Percentiles rank a stretch among this genome's conserved stretches.
Evolutionary conservation across 2,797 vertebrate species (phyloP).

Genomic region (Petrocephalus sullivani): DNA sequence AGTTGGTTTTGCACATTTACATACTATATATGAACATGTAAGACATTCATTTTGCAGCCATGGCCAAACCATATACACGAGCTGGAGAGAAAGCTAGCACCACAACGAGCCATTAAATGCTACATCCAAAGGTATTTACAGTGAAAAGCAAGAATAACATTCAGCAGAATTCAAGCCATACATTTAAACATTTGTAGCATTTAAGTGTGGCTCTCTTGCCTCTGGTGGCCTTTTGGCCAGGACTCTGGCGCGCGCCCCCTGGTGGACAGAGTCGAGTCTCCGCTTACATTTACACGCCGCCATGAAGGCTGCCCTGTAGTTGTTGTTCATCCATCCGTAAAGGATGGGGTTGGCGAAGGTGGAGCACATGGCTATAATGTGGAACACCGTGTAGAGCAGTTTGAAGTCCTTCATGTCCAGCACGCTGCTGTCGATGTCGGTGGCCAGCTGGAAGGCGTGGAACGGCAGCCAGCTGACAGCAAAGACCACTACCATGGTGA

Average conservation of each 20-base stretch:
- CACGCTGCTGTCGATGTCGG: constrained; percentile 79
- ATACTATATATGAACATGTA: not conserved
- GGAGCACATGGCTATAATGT: constrained; percentile 90
- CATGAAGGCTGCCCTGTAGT: constrained; percentile 85
- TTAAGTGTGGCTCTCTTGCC: constrained; percentile 34
- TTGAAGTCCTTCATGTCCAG: constrained; percentile 82
- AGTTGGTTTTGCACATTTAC: not conserved
- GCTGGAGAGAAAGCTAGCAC: not conserved
- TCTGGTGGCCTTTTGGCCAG: constrained; percentile 52
- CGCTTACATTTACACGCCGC: constrained; percentile 79
- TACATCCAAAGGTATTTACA: not conserved
- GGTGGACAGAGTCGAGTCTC: constrained; percentile 63
- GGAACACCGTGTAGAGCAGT: constrained; percentile 86
- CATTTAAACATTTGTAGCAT: constrained; percentile 59
- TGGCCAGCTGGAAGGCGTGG: constrained; percentile 88
- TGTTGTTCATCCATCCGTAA: constrained; percentile 97
- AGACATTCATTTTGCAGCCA: not conserved
- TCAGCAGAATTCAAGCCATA: not conserved
- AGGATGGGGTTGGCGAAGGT: constrained; percentile 89
- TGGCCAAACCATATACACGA: not conserved
- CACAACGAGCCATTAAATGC: not conserved
- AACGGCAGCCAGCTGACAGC: constrained; percentile 89
- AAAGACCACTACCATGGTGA: constrained; percentile 88
- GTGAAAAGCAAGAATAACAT: not conserved
- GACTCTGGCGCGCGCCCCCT: constrained; percentile 45